Evolutionary conservation across 2,888 invertebrate species (phyloP), one percentile per base, ranked within the genome.

Genomic region (Lumbricus terrestris): DNA sequence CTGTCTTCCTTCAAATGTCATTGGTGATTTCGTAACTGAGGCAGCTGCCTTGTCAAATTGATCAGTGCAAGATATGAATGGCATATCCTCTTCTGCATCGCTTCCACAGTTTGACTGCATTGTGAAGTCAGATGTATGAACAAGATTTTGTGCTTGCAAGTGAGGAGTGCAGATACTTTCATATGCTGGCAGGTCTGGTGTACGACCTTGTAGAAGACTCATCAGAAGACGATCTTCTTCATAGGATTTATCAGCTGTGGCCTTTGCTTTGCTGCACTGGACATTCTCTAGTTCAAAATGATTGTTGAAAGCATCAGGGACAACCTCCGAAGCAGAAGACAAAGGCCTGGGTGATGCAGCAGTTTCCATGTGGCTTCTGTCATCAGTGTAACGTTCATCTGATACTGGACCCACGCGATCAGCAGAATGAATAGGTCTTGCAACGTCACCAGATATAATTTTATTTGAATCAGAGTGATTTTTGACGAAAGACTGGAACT

Each of bases 401-500:
- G n/a, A 69, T 69, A n/a, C 69, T 69, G 69, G 69, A n/a, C 29
- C n/a, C 69, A n/a, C n/a, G 29, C 69, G 69, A n/a, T 29, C 69
- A 69, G 69, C n/a, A 69, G 69, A 69, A 69, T n/a, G 29, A 69
- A n/a, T 69, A 8, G 69, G 69, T 69, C 6, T 69, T n/a, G 11
- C 13, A 16, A 6, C n/a, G 69, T 5, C 69, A 69, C n/a, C 69
- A n/a, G 69, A 69, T n/a, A 6, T 69, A 11, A 69, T n/a, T 11
- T n/a, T 29, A n/a, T 69, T 29, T 69, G 69, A 69, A n/a, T 69
- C 69, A 69, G 69, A 69, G 69, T n/a, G 29, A 69, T 69, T 69
- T n/a, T n/a, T 69, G n/a, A n/a, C n/a, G 69, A 69, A 69, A 69
- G 69, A 69, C 69, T 69, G 69, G n/a, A 69, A 69, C 69, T n/a